Evolutionary conservation across 2,797 vertebrate genomes (phyloP).

Genomic region (Amniataba percoides): DNA sequence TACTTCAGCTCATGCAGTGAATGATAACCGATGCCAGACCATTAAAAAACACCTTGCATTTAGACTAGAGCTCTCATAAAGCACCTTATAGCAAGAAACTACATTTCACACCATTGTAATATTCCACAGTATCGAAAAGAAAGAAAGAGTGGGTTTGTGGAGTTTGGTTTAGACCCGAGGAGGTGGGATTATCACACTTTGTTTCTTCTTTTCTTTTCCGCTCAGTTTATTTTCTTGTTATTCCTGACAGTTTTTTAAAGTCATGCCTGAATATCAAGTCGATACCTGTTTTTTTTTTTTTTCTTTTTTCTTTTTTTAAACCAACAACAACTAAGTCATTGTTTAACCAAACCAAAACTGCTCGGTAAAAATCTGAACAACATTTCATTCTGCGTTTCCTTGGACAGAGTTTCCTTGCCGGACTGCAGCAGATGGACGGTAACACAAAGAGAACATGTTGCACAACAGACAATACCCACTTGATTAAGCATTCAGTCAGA

Average conservation of each 20-base stretch:
- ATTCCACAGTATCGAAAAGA: too few relatives aligned
- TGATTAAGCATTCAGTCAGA: background rate
- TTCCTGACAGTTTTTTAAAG: too few relatives aligned
- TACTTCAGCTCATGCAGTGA: background rate
- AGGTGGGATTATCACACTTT: too few relatives aligned
- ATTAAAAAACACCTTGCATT: background rate
- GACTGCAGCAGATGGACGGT: background rate
- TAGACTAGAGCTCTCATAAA: constrained; percentile 5
- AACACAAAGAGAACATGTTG: background rate
- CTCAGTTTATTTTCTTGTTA: background rate
- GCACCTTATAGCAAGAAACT: background rate
- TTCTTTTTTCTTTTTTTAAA: too few relatives aligned
- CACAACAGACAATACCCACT: background rate
- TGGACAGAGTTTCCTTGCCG: too few relatives aligned
- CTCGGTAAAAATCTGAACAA: background rate
- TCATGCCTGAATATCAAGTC: too few relatives aligned
- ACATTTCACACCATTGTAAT: background rate
- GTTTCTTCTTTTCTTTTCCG: too few relatives aligned
- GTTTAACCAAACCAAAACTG: background rate
- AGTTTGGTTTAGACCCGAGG: too few relatives aligned
- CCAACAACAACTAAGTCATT: too few relatives aligned
- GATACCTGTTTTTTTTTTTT: too few relatives aligned
- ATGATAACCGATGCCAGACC: background rate
- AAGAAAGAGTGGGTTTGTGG: too few relatives aligned
- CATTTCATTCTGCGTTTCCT: background rate